Evolutionary conservation across 2,113 vertebrate species (phyloP).

Genomic region (Cichladusa arquata): DNA sequence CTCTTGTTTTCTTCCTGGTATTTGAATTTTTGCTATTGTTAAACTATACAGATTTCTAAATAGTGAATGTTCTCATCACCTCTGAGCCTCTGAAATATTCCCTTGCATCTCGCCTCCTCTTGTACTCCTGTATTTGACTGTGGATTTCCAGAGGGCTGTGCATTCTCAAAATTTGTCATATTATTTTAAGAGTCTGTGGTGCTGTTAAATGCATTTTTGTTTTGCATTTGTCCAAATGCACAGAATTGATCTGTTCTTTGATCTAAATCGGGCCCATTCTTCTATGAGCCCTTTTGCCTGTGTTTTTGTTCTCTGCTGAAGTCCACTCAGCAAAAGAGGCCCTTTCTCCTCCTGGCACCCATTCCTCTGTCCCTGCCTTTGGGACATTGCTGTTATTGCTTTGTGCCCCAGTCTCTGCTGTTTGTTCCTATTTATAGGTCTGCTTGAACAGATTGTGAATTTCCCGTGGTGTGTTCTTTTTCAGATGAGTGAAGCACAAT

Average conservation of each 20-base stretch:
- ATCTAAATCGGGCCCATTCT: background rate
- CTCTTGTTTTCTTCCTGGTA: background rate
- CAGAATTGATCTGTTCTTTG: slow-evolving; percentile 6
- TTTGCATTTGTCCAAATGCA: background rate
- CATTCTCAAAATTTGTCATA: background rate
- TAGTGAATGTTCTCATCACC: background rate
- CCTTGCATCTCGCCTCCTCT: background rate
- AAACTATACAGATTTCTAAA: background rate
- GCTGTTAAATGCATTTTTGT: background rate
- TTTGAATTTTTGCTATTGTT: background rate
- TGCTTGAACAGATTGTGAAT: background rate
- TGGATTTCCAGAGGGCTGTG: background rate
- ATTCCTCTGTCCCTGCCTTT: background rate
- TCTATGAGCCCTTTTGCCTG: background rate
- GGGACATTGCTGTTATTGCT: background rate
- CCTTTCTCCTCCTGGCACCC: slow-evolving; percentile 3
- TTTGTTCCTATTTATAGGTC: background rate
- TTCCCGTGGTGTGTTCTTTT: background rate
- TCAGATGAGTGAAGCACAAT: background rate
- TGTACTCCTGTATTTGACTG: background rate
- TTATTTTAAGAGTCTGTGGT: background rate
- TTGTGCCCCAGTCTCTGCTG: background rate
- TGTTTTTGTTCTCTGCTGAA: background rate
- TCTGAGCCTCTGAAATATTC: background rate
- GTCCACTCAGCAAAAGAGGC: background rate